Conservation (phyloP, 2,113 vertebrate genomes). For the Forbesichthys agassizii region DNA sequence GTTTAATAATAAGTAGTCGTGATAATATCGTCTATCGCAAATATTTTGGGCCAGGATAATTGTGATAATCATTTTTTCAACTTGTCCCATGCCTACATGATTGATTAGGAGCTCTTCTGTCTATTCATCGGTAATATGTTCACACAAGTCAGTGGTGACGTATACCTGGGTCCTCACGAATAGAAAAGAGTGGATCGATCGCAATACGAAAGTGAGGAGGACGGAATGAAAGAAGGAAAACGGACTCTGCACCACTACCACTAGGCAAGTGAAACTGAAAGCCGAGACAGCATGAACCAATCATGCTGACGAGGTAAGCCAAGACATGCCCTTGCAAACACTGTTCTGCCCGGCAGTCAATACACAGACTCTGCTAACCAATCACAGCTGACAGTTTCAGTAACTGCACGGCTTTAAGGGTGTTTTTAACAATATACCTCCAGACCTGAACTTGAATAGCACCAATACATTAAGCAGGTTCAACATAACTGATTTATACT, state of each 20-base stretch:
- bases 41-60: too few relatives aligned
- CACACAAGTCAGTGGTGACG: not conserved
- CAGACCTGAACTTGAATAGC: not conserved
- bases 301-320: constrained; percentile 41
- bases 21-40: too few relatives aligned
- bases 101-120: too few relatives aligned
- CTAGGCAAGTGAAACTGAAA: constrained; percentile 39
- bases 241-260: constrained; percentile 42
- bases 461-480: too few relatives aligned
- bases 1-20: too few relatives aligned
- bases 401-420: constrained; percentile 8
- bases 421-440: not conserved
- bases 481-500: not conserved
- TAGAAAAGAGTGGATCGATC: not conserved
- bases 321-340: constrained; percentile 27
- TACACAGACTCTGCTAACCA: too few relatives aligned
- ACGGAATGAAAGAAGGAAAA: not conserved
- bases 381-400: too few relatives aligned
- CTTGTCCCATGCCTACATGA: too few relatives aligned
- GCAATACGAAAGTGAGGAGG: not conserved
- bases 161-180: not conserved
- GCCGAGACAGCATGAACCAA: constrained; percentile 42
- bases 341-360: constrained; percentile 19
- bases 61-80: too few relatives aligned
- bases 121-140: not conserved